These are phyloP conservation scores for Mayetiola destructor DNA, from an alignment of 2,888 invertebrate species.

Conservation along the genomic window DNA sequence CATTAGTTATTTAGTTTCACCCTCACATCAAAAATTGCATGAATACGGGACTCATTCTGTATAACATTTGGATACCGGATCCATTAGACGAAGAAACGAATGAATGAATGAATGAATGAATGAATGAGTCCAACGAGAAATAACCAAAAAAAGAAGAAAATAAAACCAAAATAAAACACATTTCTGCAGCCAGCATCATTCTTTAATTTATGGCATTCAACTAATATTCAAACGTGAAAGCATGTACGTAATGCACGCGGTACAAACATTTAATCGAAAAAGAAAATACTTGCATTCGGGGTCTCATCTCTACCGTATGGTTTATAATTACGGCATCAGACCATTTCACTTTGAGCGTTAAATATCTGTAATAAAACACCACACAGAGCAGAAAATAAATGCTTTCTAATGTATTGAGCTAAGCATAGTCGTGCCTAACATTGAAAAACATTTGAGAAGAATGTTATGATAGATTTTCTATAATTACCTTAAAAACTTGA, in stretches of 20 bases:
- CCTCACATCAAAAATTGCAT: not conserved
- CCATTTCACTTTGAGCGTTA: not conserved
- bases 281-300: not conserved
- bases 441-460: not conserved
- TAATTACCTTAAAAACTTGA: constrained; percentile 1
- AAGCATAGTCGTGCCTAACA: not conserved
- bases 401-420: not conserved
- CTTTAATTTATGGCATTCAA: constrained; percentile 11
- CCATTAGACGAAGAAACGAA: not conserved
- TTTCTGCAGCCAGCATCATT: constrained; percentile 11
- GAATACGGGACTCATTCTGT: not conserved
- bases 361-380: constrained; percentile 1
- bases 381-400: no score
- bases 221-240: constrained; percentile 11
- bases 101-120: no score
- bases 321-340: not conserved
- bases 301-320: not conserved
- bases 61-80: not conserved
- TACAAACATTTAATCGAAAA: not conserved
- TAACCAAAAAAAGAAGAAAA: no score
- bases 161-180: no score
- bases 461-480: constrained; percentile 13
- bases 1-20: constrained; percentile 6
- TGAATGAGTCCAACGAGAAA: no score
- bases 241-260: not conserved